Percentiles rank a stretch among this genome's conserved stretches.
phyloP scores from a whole-genome alignment of 2,113 vertebrate genomes.

The Craseonycteris thonglongyai region DNA sequence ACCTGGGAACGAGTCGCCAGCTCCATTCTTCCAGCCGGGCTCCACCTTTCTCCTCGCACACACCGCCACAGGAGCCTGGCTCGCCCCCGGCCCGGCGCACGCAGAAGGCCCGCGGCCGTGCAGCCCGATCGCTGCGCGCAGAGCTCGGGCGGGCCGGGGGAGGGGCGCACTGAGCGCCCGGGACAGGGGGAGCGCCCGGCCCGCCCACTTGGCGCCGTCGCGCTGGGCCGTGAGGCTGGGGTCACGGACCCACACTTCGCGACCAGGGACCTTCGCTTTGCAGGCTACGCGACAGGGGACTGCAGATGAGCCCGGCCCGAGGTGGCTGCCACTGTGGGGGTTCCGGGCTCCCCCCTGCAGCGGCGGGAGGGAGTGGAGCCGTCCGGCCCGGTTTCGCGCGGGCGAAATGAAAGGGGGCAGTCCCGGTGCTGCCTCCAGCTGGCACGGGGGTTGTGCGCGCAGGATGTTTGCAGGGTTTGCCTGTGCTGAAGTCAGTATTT shows the following conservation, averaged over 20 bases:
- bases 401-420: constrained; percentile 56
- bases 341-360: constrained; percentile 29
- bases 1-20: constrained; percentile 54
- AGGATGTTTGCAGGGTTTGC: not conserved
- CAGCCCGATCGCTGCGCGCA: not conserved
- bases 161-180: constrained; percentile 32
- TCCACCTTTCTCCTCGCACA: constrained; percentile 1
- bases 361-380: constrained; percentile 61
- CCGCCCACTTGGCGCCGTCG: not conserved
- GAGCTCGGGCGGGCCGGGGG: constrained; percentile 16
- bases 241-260: not conserved
- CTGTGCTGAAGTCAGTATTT: not conserved
- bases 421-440: constrained; percentile 23
- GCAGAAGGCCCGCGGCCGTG: not conserved
- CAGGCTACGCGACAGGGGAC: not conserved
- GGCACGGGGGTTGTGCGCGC: not conserved
- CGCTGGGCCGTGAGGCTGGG: not conserved
- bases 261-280: rapidly evolving
- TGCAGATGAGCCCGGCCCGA: rapidly evolving
- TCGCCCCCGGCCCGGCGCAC: not conserved
- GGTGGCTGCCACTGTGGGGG: not conserved
- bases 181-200: constrained; percentile 20
- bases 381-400: constrained; percentile 60
- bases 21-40: constrained; percentile 43
- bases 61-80: not conserved